Evolutionary conservation across 2,797 vertebrate species (phyloP).

Genomic region (Oryzias sinensis): DNA sequence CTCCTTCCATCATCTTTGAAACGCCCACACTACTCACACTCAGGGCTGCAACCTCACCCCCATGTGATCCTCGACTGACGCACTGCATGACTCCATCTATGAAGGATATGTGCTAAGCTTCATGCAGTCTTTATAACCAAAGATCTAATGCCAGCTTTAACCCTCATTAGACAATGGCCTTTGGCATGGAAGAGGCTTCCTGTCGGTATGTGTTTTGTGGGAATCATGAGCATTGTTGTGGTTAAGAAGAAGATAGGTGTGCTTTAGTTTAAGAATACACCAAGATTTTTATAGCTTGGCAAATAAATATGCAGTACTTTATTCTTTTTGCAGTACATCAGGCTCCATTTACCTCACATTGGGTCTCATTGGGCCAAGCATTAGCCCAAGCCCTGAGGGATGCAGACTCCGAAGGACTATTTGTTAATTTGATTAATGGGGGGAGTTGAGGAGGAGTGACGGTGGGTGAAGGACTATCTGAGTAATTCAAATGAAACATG

Average conservation of each 20-base stretch:
- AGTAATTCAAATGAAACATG: constrained; percentile 46
- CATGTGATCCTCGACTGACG: constrained; percentile 17
- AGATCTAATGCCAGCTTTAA: constrained; percentile 50
- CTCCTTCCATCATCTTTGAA: constrained; percentile 22
- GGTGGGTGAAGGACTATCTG: constrained; percentile 27
- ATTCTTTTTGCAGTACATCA: constrained; percentile 36
- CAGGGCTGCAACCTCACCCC: constrained; percentile 21
- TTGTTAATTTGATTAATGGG: constrained; percentile 64
- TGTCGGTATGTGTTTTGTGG: constrained; percentile 6
- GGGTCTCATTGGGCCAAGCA: constrained; percentile 47
- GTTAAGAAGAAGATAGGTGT: constrained; percentile 2
- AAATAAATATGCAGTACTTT: constrained; percentile 17
- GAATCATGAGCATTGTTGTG: constrained; percentile 1
- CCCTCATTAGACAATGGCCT: constrained; percentile 53
- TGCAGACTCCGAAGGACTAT: constrained; percentile 46
- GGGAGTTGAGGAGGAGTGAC: constrained; percentile 6
- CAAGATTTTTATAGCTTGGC: constrained; percentile 1
- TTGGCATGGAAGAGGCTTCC: constrained; percentile 24
- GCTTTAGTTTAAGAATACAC: constrained; percentile 27
- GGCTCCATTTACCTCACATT: constrained; percentile 68
- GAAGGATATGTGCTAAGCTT: constrained; percentile 13
- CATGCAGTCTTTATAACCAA: constrained; percentile 15
- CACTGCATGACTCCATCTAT: constrained; percentile 36
- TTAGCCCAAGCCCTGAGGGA: constrained; percentile 35
- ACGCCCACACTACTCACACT: constrained; percentile 23